A percentile compares a stretch with the other conserved stretches of the same genome.
Conservation (phyloP, 2,113 vertebrate species). For the Hemiscyllium ocellatum region DNA sequence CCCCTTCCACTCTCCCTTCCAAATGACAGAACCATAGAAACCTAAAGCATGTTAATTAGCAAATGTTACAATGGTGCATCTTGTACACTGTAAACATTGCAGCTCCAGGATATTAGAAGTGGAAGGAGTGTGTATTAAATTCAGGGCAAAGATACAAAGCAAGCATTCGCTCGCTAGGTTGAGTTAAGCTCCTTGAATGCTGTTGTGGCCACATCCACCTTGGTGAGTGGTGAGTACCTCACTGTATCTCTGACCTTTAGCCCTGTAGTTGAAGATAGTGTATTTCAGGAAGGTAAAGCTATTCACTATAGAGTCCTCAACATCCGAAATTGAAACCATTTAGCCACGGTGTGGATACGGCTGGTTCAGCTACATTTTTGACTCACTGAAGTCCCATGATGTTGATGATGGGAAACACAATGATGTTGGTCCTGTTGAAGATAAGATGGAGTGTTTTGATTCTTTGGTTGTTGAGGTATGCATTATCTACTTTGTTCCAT, state of each 20-base stretch:
- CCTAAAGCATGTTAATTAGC: not conserved
- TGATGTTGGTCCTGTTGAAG: not conserved
- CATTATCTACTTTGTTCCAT: not conserved
- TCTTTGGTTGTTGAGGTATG: not conserved
- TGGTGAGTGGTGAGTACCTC: not conserved
- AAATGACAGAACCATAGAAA: not conserved
- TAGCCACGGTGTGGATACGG: not conserved
- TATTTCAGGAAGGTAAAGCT: not conserved
- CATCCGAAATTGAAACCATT: not conserved
- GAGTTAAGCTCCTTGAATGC: not conserved
- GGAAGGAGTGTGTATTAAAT: not conserved
- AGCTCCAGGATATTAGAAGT: not conserved
- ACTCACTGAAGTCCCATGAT: not conserved
- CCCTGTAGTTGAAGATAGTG: not conserved
- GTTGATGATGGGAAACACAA: not conserved
- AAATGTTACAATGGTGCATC: too few relatives aligned
- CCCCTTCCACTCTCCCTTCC: too few relatives aligned
- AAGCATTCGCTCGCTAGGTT: not conserved
- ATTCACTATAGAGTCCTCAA: not conserved
- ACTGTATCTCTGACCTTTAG: not conserved
- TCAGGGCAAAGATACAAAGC: not conserved
- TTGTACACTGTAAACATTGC: not conserved
- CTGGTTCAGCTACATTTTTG: not conserved
- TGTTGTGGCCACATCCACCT: not conserved
- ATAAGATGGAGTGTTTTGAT: not conserved